Evolutionary conservation across 2,888 invertebrate species (phyloP).

Genomic region (Cosmia trapezina): DNA sequence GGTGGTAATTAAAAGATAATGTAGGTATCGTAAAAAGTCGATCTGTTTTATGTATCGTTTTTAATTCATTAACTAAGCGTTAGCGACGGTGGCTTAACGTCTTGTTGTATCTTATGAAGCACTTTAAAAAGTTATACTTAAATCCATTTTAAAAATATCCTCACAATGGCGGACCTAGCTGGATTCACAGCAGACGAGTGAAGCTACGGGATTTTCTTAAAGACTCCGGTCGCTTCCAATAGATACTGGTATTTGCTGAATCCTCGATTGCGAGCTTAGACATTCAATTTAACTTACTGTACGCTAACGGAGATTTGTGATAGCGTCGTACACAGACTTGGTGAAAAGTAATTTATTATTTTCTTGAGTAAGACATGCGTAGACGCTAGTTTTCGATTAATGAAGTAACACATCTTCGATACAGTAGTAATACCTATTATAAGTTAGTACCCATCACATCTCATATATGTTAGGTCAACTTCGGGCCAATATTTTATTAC

Average conservation of each 20-base stretch:
- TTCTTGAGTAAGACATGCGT: constrained; percentile 55
- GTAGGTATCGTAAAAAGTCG: not conserved
- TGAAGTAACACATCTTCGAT: constrained; percentile 20
- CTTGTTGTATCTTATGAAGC: not conserved
- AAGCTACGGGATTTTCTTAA: constrained; percentile 82
- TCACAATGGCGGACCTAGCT: constrained; percentile 50
- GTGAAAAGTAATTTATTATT: constrained; percentile 68
- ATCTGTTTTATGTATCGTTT: constrained; percentile 1
- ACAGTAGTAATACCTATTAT: not conserved
- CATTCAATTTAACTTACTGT: constrained; percentile 87
- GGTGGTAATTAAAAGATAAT: constrained; percentile 33
- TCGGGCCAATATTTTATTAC: constrained; percentile 20
- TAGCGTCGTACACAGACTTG: constrained; percentile 71
- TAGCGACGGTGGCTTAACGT: not conserved
- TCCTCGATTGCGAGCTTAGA: constrained; percentile 84
- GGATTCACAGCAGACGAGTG: constrained; percentile 72
- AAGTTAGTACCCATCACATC: not conserved
- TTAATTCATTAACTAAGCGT: constrained; percentile 12
- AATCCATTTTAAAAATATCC: constrained; percentile 58
- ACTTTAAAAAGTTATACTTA: constrained; percentile 27
- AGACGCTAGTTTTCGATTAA: constrained; percentile 30
- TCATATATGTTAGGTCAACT: constrained; percentile 6
- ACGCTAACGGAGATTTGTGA: constrained; percentile 81
- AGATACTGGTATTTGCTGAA: constrained; percentile 85
- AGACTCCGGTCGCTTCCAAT: constrained; percentile 81